Evolutionary conservation across 1,140 invertebrate genomes (phyloP), one percentile per base, ranked within the genome.

Genomic region (Magallana ariakensis): DNA sequence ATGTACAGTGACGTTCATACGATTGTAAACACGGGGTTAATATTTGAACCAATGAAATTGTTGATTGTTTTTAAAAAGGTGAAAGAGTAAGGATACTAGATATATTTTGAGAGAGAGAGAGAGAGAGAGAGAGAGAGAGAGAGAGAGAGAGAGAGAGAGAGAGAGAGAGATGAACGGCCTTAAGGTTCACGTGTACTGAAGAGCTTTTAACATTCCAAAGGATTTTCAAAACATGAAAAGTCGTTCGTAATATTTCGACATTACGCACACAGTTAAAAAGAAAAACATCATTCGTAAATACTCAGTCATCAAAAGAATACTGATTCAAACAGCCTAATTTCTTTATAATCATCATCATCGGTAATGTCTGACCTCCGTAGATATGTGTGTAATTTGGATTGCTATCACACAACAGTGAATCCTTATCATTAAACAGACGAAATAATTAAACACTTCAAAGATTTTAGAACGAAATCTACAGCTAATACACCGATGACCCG

Each of bases 371-470:
- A 75, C 66, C 66, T 75, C 22, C 10, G 4, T 26, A 75, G 66
- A 75, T 75, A 75, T 75, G 19, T 75, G 22, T 26, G 66, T 19
- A 26, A 75, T 75, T 75, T 75, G 66, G 66, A 75, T 26, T 26
- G 22, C 22, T 75, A 75, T 75, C 66, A 75, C 66, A 75, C 19
- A 75, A 75, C 19, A 75, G 9, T 33, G 66, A 75, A 15, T 75
- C 66, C 19, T 26, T 75, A 75, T 46, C 66, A 75, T 75, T 75
- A 75, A 75, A 75, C 66, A 75, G 66, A 75, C 66, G 66, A 75
- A 75, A 75, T 75, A 75, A 75, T 75, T 75, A 75, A 75, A 75
- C 66, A 75, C 66, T 33, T 75, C 66, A 75, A 75, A 75, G 66
- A 26, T 22, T 75, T 22, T 22, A 7, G 66, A 26, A 75, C 11